Evolutionary conservation across 2,888 invertebrate species (phyloP).

Genomic region (Aporophyla lueneburgensis): DNA sequence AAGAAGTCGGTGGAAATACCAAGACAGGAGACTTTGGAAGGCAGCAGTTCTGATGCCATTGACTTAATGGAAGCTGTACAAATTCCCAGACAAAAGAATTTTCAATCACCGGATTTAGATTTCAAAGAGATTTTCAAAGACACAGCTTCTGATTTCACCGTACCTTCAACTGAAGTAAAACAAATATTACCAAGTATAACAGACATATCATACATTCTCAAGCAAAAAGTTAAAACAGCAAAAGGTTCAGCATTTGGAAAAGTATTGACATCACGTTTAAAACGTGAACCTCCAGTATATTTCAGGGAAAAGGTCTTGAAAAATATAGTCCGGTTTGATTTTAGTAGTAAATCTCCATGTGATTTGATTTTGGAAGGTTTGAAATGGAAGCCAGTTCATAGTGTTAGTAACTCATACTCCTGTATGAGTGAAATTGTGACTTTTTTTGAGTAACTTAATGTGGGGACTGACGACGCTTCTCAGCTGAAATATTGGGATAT

Average conservation of each 20-base stretch:
- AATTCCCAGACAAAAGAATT: not conserved
- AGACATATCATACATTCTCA: not conserved
- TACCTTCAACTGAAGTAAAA: not conserved
- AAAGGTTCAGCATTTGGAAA: not conserved
- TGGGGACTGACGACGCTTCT: not conserved
- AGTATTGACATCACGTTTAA: not conserved
- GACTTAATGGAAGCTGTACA: not conserved
- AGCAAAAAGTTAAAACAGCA: not conserved
- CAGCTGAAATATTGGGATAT: not conserved
- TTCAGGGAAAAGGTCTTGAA: not conserved
- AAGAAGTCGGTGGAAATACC: not conserved
- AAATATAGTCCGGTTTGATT: not conserved
- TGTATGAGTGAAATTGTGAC: not conserved
- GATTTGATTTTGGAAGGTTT: not conserved
- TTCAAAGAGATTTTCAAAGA: not conserved
- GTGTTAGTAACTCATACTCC: not conserved
- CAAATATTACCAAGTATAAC: not conserved
- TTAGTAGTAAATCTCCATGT: conserved; percentile 1
- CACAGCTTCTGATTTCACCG: not conserved
- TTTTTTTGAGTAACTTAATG: not conserved
- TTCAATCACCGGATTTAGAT: not conserved
- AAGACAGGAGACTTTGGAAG: no score
- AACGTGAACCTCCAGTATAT: not conserved
- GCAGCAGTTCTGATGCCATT: not conserved
- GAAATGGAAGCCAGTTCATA: not conserved